A percentile compares a stretch with the other conserved stretches of the same genome.
Evolutionary conservation across 2,113 vertebrate species (phyloP).

Genomic region (Merops nubicus): DNA sequence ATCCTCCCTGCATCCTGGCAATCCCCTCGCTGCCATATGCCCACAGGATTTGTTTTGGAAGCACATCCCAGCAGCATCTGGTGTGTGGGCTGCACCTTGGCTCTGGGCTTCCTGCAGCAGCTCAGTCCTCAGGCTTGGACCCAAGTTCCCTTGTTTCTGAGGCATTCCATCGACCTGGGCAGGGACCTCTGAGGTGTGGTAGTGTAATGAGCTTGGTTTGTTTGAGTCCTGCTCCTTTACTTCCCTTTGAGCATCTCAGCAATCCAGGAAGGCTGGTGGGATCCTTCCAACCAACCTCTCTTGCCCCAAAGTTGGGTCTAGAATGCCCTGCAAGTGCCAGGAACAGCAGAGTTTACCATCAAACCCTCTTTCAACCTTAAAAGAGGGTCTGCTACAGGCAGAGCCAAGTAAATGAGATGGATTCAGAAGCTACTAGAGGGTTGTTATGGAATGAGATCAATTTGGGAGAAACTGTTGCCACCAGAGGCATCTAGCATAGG

Average conservation of each 20-base stretch:
- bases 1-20: background rate
- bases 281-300: background rate
- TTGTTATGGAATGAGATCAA: background rate
- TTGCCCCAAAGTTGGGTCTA: background rate
- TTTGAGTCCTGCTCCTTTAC: background rate
- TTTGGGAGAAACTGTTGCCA: background rate
- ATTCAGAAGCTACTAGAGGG: background rate
- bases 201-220: fast-evolving
- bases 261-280: fast-evolving
- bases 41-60: background rate
- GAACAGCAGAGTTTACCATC: background rate
- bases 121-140: background rate
- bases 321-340: background rate
- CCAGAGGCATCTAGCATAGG: background rate
- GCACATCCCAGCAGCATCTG: background rate
- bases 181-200: fast-evolving
- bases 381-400: background rate
- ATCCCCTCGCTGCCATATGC: background rate
- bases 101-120: background rate
- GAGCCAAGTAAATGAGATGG: background rate
- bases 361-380: background rate
- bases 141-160: background rate
- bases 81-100: background rate
- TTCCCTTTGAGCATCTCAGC: background rate
- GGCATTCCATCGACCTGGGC: background rate